Conservation (phyloP, 2,113 vertebrate genomes). For the Dicentrarchus labrax region DNA sequence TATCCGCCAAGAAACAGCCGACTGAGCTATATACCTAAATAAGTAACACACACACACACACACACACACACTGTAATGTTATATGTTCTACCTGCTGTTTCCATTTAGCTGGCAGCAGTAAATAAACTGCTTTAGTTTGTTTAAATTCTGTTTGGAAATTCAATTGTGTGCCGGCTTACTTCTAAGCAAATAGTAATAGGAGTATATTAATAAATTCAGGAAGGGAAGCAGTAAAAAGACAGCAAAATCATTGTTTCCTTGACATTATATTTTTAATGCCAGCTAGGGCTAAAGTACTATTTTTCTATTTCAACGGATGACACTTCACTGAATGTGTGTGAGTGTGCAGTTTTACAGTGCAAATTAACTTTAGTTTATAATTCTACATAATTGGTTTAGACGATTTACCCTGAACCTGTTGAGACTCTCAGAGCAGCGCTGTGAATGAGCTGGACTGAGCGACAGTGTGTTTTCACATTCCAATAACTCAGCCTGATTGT, state of each 20-base stretch:
- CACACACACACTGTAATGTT: background rate
- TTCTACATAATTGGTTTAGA: background rate
- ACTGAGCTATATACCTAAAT: background rate
- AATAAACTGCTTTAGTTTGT: background rate
- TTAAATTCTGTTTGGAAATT: conserved; percentile 10
- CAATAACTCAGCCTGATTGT: background rate
- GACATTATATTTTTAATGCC: background rate
- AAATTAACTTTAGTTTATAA: background rate
- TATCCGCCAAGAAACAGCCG: conserved; percentile 8
- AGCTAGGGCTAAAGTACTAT: background rate
- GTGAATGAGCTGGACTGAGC: conserved; percentile 5
- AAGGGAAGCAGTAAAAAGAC: background rate
- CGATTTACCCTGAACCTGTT: background rate
- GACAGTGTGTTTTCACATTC: background rate
- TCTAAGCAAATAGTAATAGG: background rate
- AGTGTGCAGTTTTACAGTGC: background rate
- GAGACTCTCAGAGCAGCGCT: background rate
- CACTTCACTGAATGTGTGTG: too few species aligned
- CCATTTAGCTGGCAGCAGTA: background rate
- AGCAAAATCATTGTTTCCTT: background rate
- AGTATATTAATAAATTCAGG: background rate
- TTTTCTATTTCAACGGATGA: background rate
- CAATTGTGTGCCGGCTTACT: background rate
- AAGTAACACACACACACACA: background rate
- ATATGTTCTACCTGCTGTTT: conserved; percentile 5